A percentile compares a stretch with the other conserved stretches of the same genome.
Conservation (phyloP, 2,888 invertebrate genomes). For the Heliconius cydno region DNA sequence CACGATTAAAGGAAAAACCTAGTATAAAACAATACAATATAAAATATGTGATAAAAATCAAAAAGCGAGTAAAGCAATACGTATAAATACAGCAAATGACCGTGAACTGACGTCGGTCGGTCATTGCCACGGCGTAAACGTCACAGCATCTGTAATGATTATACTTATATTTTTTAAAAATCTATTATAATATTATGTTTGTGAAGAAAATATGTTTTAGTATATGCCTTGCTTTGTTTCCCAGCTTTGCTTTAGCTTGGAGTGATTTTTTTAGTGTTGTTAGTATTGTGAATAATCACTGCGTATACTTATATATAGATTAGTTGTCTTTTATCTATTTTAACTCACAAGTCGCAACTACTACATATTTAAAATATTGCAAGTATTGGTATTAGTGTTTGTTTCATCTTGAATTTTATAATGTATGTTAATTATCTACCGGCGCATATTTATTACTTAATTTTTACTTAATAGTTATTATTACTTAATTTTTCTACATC, state of each 20-base stretch:
- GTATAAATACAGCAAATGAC: constrained; percentile 60
- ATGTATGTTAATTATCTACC: no score
- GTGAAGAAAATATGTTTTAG: not conserved
- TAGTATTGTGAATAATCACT: not conserved
- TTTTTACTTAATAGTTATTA: no score
- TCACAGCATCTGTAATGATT: constrained; percentile 62
- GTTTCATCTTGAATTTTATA: no score
- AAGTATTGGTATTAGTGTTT: no score
- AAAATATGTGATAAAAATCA: not conserved
- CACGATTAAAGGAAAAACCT: not conserved
- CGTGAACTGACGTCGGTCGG: constrained; percentile 75
- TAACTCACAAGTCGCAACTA: not conserved
- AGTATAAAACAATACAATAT: not conserved
- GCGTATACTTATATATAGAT: no score
- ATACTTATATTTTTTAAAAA: constrained; percentile 42
- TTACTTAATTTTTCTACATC: no score
- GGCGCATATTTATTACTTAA: no score
- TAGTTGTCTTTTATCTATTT: not conserved
- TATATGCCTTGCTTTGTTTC: not conserved
- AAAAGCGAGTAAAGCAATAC: constrained; percentile 25
- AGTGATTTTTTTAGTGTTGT: not conserved
- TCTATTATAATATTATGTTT: constrained; percentile 23
- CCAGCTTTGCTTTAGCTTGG: not conserved
- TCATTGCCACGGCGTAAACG: constrained; percentile 81
- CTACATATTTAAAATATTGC: no score